Percentiles rank a stretch among this genome's conserved stretches.
Conservation (phyloP, 1,140 invertebrate genomes). For the Diprion similis region DNA sequence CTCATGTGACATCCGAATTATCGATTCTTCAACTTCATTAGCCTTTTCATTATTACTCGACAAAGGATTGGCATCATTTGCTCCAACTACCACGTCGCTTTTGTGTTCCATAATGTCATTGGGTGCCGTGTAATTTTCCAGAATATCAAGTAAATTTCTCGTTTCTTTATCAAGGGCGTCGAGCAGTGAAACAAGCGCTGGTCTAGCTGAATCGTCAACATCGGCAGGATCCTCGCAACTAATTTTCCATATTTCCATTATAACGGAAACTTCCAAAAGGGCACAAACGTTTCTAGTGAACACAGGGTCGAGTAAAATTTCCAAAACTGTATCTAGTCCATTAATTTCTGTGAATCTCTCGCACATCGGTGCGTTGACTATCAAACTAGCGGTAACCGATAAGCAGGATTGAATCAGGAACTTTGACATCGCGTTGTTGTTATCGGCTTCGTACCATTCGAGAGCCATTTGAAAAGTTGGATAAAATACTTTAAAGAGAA, state of each 20-base stretch:
- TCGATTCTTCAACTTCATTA: not conserved
- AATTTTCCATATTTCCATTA: constrained; percentile 66
- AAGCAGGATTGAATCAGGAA: constrained; percentile 69
- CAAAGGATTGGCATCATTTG: constrained; percentile 8
- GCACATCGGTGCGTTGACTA: constrained; percentile 64
- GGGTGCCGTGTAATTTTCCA: constrained; percentile 29
- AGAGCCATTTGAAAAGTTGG: constrained; percentile 68
- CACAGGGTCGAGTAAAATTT: constrained; percentile 59
- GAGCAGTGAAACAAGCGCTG: constrained; percentile 63
- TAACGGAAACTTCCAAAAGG: constrained; percentile 68
- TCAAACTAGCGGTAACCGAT: constrained; percentile 66
- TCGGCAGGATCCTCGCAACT: constrained; percentile 48
- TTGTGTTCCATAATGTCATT: not conserved
- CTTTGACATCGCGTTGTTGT: constrained; percentile 58
- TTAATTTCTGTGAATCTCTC: constrained; percentile 67
- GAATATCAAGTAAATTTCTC: constrained; percentile 39
- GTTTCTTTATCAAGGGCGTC: constrained; percentile 61
- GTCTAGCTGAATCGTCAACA: constrained; percentile 34
- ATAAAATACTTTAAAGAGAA: constrained; percentile 68
- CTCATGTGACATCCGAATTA: not conserved
- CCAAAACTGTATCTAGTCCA: constrained; percentile 64
- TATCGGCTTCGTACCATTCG: constrained; percentile 52
- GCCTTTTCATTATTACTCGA: not conserved
- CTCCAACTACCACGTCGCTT: constrained; percentile 6
- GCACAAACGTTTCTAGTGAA: constrained; percentile 68